phyloP scores from a whole-genome alignment of 92 coral and sea anemone species.

The Desmophyllum pertusum region DNA sequence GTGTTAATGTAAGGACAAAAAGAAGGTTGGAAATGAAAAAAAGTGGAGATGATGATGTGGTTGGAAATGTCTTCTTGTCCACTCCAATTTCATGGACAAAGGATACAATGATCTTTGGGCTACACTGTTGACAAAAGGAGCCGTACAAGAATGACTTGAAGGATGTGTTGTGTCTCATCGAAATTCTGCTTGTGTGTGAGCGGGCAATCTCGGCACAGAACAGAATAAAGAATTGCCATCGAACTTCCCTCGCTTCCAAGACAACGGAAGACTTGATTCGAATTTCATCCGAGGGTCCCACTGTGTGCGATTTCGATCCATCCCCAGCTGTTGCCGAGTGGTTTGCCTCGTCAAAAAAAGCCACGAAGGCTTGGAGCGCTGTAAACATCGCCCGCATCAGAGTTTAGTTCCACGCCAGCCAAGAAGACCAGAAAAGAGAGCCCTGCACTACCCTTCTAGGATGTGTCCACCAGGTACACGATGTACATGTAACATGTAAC shows the following conservation, averaged over 20 bases:
- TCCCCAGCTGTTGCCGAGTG: slow-evolving; percentile 44
- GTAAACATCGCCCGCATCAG: too few relatives aligned
- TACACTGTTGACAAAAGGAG: slow-evolving; percentile 34
- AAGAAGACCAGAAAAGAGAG: too few relatives aligned
- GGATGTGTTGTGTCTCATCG: slow-evolving; percentile 43
- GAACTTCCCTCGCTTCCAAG: slow-evolving; percentile 37
- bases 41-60: too few relatives aligned
- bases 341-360: slow-evolving; percentile 36
- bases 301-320: slow-evolving; percentile 41
- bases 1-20: too few relatives aligned
- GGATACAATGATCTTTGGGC: slow-evolving; percentile 43
- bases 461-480: too few relatives aligned
- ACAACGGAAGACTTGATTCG: slow-evolving; percentile 35
- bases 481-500: too few relatives aligned
- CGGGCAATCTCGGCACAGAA: slow-evolving; percentile 48
- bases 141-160: slow-evolving; percentile 47
- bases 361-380: too few relatives aligned
- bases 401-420: too few relatives aligned
- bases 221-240: slow-evolving; percentile 31
- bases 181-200: slow-evolving; percentile 52
- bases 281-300: slow-evolving; percentile 45
- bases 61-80: too few relatives aligned
- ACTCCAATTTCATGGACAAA: slow-evolving; percentile 35
- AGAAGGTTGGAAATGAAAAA: too few relatives aligned
- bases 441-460: too few relatives aligned